Evolutionary conservation across 2,888 invertebrate species (phyloP), one percentile per base, ranked within the genome.

Genomic region (Apantesis nais): DNA sequence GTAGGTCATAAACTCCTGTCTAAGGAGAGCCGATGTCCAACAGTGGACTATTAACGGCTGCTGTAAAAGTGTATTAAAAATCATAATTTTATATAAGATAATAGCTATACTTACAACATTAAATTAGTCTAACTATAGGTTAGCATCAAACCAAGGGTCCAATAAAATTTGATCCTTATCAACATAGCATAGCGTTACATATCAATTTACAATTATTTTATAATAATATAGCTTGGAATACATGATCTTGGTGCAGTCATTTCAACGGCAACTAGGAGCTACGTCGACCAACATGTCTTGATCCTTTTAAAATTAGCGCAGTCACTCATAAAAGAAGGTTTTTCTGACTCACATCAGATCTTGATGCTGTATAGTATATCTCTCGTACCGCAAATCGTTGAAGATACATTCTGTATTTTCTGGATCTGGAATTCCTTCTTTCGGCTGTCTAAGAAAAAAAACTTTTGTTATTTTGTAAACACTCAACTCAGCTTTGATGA

Each of bases 311-410:
- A 29, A 5, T 7, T 66, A 66, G 41, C 58, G 22, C 31, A 64
- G 58, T 52, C 14, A 29, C 14, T 4, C 39, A 16, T 63, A 62
- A 44, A 2, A 31, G 48, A 2, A 62, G 64, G 39, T 14, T n/a
- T 41, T 19, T 16, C 19, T 9, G 44, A 79, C 95, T 95, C 78
- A 95, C 95, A 94, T 83, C 31, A 94, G 83, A 78, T 95, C 91
- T 77, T 95, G 95, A 75, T 91, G 88, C 1, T 86, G 88, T 66
- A 95, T 87, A 71, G 86, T 85, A 70, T 92, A 95, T 85, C 93
- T 86, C 69, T 93, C 93, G 34, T 85, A 85, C 62, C 93, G 80
- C 67, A 95, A 76, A 74, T 95, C 94, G 72, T 95, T 94, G 83
- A 89, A 90, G 62, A 95, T 88, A 66, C 93, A 95, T 44, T 93